Evolutionary conservation across 2,113 vertebrate species (phyloP), one percentile per base, ranked within the genome.

Genomic region (Talpa occidentalis): DNA sequence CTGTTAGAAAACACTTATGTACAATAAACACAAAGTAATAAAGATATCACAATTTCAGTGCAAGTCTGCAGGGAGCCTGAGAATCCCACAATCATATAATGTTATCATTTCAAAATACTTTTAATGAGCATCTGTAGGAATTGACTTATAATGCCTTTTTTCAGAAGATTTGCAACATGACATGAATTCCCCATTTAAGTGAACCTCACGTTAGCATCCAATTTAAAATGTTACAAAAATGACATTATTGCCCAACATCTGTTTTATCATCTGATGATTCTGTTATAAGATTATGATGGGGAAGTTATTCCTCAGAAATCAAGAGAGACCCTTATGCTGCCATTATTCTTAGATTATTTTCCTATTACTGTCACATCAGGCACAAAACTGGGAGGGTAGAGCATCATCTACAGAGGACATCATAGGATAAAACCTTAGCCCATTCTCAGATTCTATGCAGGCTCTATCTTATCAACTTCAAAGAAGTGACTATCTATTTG

Each of bases 121-220:
- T 94, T 95, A 97, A 96, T 52, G 88, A 97, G 77, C 85, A 96
- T 94, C 95, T 95, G 88, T 89, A 96, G 81, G 35, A 96, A 97
- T 88, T 92, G 93, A 96, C 59, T 94, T 94, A 88, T 79, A 93
- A 97, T 91, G 59, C 10, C 32, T 91, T 94, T 94, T 95, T 93
- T 73, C 69, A 90, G 88, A 95, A 95, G 84, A 96, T 94, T 94
- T 92, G 78, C 84, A 95, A 79, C 52, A 93, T 96, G 81, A 91
- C 73, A 83, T 69, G 64, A 97, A 96, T 96, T 94, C 47, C 73
- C 93, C 81, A 93, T 79, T 1, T 4, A 90, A 88, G 59, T 49
- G 85, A 96, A 93, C 88, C 88, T 96, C 76, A 70, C 10, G 4
- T 96, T 92, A 93, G 72, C 87, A 96, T 86, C 85, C 88, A 92